A percentile compares a stretch with the other conserved stretches of the same genome.
Conservation (phyloP, 2,888 invertebrate genomes). For the Amaurobius ferox region DNA sequence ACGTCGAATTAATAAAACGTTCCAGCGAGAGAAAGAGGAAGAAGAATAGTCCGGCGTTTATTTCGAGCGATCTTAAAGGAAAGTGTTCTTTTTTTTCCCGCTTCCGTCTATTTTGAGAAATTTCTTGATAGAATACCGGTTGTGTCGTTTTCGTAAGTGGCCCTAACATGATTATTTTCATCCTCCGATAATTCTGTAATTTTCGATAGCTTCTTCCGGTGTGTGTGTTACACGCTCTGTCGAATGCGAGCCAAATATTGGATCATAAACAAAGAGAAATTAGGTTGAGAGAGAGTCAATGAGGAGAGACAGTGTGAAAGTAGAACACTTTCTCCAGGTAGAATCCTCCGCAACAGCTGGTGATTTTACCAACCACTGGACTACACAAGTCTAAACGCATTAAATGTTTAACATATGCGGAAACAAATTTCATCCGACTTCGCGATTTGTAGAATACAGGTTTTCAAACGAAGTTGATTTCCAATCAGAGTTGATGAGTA, state of each 20-base stretch:
- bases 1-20: slow-evolving; percentile 16
- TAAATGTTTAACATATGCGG: no score
- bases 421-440: no score
- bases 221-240: background rate
- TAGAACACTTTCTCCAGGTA: background rate
- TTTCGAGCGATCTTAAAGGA: slow-evolving; percentile 70
- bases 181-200: slow-evolving; percentile 49
- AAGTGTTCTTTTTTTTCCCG: slow-evolving; percentile 50
- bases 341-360: no score
- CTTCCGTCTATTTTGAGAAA: slow-evolving; percentile 64
- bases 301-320: background rate
- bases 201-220: slow-evolving; percentile 68
- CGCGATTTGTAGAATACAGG: no score
- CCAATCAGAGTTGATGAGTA: no score
- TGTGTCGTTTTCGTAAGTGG: slow-evolving; percentile 49
- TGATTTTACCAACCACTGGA: no score
- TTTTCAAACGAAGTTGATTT: no score
- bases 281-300: background rate
- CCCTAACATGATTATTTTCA: slow-evolving; percentile 54
- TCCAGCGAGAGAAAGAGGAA: slow-evolving; percentile 33
- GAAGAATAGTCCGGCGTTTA: slow-evolving; percentile 57
- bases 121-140: slow-evolving; percentile 56
- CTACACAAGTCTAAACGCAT: no score
- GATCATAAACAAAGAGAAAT: background rate
- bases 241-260: slow-evolving; percentile 4